Conservation (phyloP, 2,888 invertebrate genomes). For the Heteropelma amictum region DNA sequence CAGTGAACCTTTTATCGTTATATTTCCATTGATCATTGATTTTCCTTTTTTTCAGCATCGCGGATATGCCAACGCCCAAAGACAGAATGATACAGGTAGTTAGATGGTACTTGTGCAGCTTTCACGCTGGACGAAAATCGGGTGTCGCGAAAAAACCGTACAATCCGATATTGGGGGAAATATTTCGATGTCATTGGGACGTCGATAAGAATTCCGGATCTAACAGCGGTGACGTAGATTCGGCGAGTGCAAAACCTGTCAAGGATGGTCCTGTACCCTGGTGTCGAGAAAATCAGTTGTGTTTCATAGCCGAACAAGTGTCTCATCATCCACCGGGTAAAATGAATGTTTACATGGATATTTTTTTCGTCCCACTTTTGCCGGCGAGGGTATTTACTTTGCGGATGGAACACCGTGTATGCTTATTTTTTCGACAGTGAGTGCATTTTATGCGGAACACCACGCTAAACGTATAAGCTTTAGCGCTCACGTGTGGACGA, state of each 20-base stretch:
- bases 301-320: slow-evolving; percentile 98
- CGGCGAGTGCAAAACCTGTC: slow-evolving; percentile 73
- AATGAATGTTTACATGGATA: too few relatives aligned
- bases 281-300: slow-evolving; percentile 91
- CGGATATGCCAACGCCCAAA: slow-evolving; percentile 89
- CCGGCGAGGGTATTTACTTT: too few relatives aligned
- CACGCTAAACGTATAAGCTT: slow-evolving; percentile 93
- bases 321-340: slow-evolving; percentile 99
- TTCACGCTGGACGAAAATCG: slow-evolving; percentile 98
- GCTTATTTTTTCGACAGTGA: too few relatives aligned
- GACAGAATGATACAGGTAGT: slow-evolving; percentile 97
- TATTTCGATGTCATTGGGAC: slow-evolving; percentile 94
- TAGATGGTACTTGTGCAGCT: slow-evolving; percentile 98
- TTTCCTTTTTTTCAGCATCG: slow-evolving; percentile 83
- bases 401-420: too few relatives aligned
- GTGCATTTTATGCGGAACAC: slow-evolving; percentile 99
- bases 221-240: slow-evolving; percentile 13
- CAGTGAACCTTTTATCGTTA: background rate
- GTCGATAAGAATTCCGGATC: slow-evolving; percentile 76
- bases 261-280: slow-evolving; percentile 94
- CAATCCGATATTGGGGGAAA: slow-evolving; percentile 98
- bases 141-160: slow-evolving; percentile 99
- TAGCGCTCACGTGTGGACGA: slow-evolving; percentile 98
- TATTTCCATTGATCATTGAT: slow-evolving; percentile 7
- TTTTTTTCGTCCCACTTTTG: too few relatives aligned